These are phyloP conservation scores for Dynastes grantii DNA, from an alignment of 2,888 invertebrate species.

Conservation along the genomic window DNA sequence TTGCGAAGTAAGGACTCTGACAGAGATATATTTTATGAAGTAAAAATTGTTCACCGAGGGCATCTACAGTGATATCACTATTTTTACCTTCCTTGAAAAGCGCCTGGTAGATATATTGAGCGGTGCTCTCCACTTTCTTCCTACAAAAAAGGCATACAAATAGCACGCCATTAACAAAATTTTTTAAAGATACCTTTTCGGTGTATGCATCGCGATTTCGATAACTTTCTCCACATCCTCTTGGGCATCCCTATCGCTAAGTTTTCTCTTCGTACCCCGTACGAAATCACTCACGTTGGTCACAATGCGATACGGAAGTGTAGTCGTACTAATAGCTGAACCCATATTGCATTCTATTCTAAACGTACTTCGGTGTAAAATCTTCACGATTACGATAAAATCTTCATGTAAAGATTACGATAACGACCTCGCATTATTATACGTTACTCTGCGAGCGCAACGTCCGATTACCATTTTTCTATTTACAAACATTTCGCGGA, in stretches of 20 bases:
- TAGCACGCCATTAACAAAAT: too few relatives aligned
- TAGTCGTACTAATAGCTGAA: slow-evolving; percentile 66
- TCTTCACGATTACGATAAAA: slow-evolving; percentile 1
- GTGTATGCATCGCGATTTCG: slow-evolving; percentile 75
- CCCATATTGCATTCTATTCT: slow-evolving; percentile 67
- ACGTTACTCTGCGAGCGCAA: background rate
- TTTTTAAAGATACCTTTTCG: slow-evolving; percentile 73
- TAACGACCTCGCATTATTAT: background rate
- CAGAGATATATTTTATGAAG: slow-evolving; percentile 86
- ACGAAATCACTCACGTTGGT: slow-evolving; percentile 70
- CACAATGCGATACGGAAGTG: slow-evolving; percentile 67
- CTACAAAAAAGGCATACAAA: slow-evolving; percentile 64
- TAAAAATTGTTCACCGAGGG: slow-evolving; percentile 81
- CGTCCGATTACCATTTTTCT: background rate
- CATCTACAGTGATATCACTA: slow-evolving; percentile 82
- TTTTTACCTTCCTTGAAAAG: slow-evolving; percentile 83
- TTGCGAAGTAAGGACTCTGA: slow-evolving; percentile 86
- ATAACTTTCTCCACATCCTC: slow-evolving; percentile 73
- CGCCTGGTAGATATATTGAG: slow-evolving; percentile 85
- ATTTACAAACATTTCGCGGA: slow-evolving; percentile 16
- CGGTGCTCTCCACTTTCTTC: slow-evolving; percentile 80
- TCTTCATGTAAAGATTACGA: background rate
- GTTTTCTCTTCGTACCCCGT: slow-evolving; percentile 73
- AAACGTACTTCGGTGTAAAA: background rate
- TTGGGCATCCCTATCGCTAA: slow-evolving; percentile 71